Base-by-base conservation (phyloP, 2,797 vertebrate species). In the Sebastes wilsoni region DNA sequence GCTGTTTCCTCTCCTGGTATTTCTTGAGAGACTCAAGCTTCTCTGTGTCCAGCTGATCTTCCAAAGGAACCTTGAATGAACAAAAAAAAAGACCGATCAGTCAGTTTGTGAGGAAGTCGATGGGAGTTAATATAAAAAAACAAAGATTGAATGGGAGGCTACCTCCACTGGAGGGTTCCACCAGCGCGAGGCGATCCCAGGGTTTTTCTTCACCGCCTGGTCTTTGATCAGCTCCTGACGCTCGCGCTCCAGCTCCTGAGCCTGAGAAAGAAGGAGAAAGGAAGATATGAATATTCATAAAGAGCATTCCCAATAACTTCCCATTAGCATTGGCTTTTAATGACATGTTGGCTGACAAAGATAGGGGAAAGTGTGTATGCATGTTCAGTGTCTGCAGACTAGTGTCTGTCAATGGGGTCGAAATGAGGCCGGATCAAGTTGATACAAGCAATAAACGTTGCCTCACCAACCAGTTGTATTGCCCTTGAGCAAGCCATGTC, bases 81-180 rank as follows among this genome's bases (percentile, higher is more conserved):
- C 3, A 12, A 62, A 59, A 2, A 7, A 65, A 7, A 60, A 9
- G 61, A 7, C 2, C 36, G 7, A n/a, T 60, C 16, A 74, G 20
- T 69, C 30, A 49, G 61, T 68, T 62, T 38, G n/a, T 71, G 42
- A 13, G 36, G 36, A 28, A 28, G 55, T 61, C 4, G 20, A 16
- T 5, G 16, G 14, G 14, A 70, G 18, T 32, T 75, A 2, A 66
- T 52, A 56, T 20, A 22, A 3, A 56, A 61, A 72, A 28, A 28
- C 4, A 70, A 59, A 23, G 2, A 60, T 36, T 11, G 1, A 77
- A 28, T 1, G 7, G 2, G 12, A 22, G 2, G 94, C 88, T 88
- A 97, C 98, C 89, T 99, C 97, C 30, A 97, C 97, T 8, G 98
- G 97, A 66, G 98, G 99, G 60, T 99, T 99, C 98, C 98, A 99